A percentile compares a stretch with the other conserved stretches of the same genome.
phyloP scores from a whole-genome alignment of 2,888 invertebrate species.

The Erynnis tages region DNA sequence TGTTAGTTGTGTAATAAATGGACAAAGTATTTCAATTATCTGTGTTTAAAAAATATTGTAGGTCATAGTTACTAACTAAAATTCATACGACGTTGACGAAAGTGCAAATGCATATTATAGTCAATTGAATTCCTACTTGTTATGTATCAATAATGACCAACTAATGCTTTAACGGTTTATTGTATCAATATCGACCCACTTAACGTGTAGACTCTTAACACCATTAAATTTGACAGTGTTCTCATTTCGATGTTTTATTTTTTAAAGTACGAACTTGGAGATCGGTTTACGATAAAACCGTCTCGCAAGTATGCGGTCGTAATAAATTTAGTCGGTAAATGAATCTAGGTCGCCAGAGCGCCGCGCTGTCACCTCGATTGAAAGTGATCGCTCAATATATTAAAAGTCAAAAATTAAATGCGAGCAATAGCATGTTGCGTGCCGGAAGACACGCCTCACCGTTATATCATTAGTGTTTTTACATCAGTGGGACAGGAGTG shows the following conservation, averaged over 20 bases:
- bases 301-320: not conserved
- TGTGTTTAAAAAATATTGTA: not conserved
- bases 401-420: constrained; percentile 26
- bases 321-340: constrained; percentile 5
- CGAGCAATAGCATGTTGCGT: constrained; percentile 30
- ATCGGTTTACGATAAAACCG: constrained; percentile 14
- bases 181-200: constrained; percentile 21
- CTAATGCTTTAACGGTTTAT: constrained; percentile 21
- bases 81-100: not conserved
- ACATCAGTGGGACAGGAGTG: constrained; percentile 72
- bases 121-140: constrained; percentile 1
- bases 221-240: constrained; percentile 20
- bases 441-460: constrained; percentile 49
- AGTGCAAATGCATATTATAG: not conserved
- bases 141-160: constrained; percentile 9
- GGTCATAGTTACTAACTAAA: too few species aligned
- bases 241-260: constrained; percentile 21
- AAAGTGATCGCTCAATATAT: constrained; percentile 27
- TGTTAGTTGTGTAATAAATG: too few species aligned
- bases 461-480: constrained; percentile 78
- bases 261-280: constrained; percentile 5
- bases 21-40: too few species aligned
- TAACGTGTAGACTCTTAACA: constrained; percentile 16
- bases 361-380: constrained; percentile 24
- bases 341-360: constrained; percentile 20